These are phyloP conservation scores for Lasius fuliginosus DNA, from an alignment of 2,888 invertebrate genomes.

Conservation along the genomic window DNA sequence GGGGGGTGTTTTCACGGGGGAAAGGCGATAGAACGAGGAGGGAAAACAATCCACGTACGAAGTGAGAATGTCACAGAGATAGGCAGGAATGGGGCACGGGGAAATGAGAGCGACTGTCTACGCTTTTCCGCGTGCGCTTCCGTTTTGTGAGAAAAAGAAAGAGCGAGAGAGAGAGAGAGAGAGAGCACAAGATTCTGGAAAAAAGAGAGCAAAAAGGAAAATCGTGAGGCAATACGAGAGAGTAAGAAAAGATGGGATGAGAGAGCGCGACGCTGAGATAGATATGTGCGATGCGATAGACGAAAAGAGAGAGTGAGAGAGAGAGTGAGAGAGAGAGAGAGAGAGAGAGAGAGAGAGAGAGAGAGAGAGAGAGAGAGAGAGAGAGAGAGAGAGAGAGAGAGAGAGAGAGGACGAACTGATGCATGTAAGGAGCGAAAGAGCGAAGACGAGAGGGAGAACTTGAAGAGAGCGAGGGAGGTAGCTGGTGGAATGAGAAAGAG, in stretches of 20 bases:
- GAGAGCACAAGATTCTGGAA: background rate
- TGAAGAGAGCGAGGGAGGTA: conserved; percentile 34
- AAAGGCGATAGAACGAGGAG: background rate
- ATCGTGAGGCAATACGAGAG: background rate
- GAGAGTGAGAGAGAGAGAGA: background rate
- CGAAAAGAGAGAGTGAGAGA: background rate
- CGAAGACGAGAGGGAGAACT: conserved; percentile 14
- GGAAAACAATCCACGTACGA: conserved; percentile 46
- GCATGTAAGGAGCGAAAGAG: conserved; percentile 58
- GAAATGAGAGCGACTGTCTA: conserved; percentile 31
- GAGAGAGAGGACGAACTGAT: conserved; percentile 19
- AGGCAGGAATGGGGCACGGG: conserved; percentile 23
- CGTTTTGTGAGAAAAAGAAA: conserved; percentile 4
- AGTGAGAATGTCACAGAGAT: conserved; percentile 50
- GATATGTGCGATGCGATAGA: conserved; percentile 11
- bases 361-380: background rate
- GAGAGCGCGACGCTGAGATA: conserved; percentile 18
- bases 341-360: background rate
- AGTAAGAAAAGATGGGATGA: conserved; percentile 40
- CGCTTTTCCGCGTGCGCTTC: conserved; percentile 24
- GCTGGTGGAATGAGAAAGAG: conserved; percentile 38
- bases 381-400: background rate
- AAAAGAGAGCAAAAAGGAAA: conserved; percentile 2
- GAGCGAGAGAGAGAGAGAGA: background rate
- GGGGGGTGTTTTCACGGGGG: background rate